Evolutionary conservation across 2,797 vertebrate genomes (phyloP), one percentile per base, ranked within the genome.

Genomic region (Neoniphon sammara): DNA sequence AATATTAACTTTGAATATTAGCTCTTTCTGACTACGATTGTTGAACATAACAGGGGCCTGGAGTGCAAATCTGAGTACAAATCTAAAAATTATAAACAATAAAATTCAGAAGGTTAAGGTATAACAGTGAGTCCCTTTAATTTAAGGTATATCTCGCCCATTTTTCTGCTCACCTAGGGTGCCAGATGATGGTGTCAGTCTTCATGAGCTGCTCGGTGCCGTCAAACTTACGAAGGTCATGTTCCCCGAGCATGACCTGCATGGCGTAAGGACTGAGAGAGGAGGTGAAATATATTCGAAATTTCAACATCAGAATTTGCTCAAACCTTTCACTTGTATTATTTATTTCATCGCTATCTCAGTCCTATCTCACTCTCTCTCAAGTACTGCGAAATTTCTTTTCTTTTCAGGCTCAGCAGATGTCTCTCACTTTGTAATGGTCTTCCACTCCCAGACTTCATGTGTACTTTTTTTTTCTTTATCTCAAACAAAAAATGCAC

Each of bases 201-300:
- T 92, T 92, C 85, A 92, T 77, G 66, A 94, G 86, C 86, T 93
- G 89, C 87, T 94, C 91, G 0, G 92, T 92, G 23, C 90, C 91
- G 47, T 94, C 91, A 71, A 82, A 91, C 61, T 77, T 70, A 14
- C 87, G 78, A 17, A 91, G 0, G 50, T 93, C 65, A 17, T 95
- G 92, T 50, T 94, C 93, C 74, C 93, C 93, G 77, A 94, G 82
- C 15, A 94, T 88, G 71, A 94, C 49, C 88, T 94, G 92, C 90
- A 94, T 93, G 49, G 27, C 1, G 23, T 84, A 78, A 44, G 92
- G 93, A 52, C 93, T 94, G 85, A 83, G 59, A 82, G 31, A 52
- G 56, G 3, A 31, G 17, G 11, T 15, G 27, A 31, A 49, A 72
- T 12, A 54, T 15, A 42, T 0, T 1, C 31, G 14, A 65, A 49